These are phyloP conservation scores for Lichenostomus cassidix DNA, from an alignment of 2,113 vertebrate genomes.

Conservation along the genomic window DNA sequence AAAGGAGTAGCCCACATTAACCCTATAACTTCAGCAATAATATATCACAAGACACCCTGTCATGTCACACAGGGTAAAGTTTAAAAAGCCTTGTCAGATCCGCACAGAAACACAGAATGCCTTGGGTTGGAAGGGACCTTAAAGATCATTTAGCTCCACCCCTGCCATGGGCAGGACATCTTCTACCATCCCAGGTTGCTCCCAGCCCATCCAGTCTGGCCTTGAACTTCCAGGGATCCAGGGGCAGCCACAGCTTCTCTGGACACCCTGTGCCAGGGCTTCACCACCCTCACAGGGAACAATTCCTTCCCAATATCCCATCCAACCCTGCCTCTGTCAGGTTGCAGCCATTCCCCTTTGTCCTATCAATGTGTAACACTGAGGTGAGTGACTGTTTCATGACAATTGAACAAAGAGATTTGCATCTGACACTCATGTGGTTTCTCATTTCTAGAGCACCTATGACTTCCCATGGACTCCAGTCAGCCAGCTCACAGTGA, in stretches of 20 bases:
- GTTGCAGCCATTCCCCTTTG: background rate
- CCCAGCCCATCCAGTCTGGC: rapidly evolving
- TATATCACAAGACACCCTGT: background rate
- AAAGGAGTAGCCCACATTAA: background rate
- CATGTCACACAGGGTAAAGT: background rate
- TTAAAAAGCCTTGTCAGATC: background rate
- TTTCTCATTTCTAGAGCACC: background rate
- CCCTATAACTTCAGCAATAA: background rate
- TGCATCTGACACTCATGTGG: background rate
- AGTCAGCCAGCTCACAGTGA: background rate
- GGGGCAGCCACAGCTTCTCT: background rate
- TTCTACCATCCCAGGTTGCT: rapidly evolving
- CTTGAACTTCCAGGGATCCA: background rate
- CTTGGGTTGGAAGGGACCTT: background rate
- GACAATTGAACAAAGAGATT: background rate
- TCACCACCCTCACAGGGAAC: rapidly evolving
- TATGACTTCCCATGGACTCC: background rate
- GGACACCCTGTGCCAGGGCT: background rate
- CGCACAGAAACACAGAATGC: background rate
- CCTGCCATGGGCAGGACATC: background rate
- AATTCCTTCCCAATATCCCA: background rate
- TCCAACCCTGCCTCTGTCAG: too few species aligned
- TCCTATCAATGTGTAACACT: background rate
- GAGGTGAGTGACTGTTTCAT: background rate
- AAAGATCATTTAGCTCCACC: background rate